Evolutionary conservation across 2,888 invertebrate species (phyloP).

Genomic region (Tinea trinotella): DNA sequence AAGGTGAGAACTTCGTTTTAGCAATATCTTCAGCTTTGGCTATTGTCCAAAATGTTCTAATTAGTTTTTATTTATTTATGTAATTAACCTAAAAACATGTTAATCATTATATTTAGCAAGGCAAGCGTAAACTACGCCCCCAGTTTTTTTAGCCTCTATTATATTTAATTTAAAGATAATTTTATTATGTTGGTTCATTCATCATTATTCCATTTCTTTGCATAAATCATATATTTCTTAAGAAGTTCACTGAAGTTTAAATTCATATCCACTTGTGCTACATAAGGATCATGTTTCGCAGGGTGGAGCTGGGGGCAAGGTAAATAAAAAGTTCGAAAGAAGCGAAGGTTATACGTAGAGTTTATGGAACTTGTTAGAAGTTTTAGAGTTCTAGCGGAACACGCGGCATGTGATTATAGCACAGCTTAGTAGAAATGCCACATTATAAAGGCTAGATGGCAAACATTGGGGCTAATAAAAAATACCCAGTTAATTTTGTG

Average conservation of each 20-base stretch:
- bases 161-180: background rate
- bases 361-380: slow-evolving; percentile 16
- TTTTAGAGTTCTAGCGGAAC: slow-evolving; percentile 9
- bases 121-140: background rate
- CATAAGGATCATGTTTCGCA: slow-evolving; percentile 40
- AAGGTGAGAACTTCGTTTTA: slow-evolving; percentile 4
- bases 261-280: slow-evolving; percentile 12
- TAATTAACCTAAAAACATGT: background rate
- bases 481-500: background rate
- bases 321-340: slow-evolving; percentile 35
- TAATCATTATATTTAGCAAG: background rate
- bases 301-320: slow-evolving; percentile 67
- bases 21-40: background rate
- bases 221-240: background rate
- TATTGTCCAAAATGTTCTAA: background rate
- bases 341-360: slow-evolving; percentile 17
- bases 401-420: slow-evolving; percentile 12
- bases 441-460: background rate
- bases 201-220: background rate
- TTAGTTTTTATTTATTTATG: slow-evolving; percentile 9
- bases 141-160: background rate
- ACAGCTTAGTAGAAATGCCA: slow-evolving; percentile 16
- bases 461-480: background rate
- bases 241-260: background rate
- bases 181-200: background rate